phyloP scores from a whole-genome alignment of 2,888 invertebrate genomes.

The Calameuta idolon region DNA sequence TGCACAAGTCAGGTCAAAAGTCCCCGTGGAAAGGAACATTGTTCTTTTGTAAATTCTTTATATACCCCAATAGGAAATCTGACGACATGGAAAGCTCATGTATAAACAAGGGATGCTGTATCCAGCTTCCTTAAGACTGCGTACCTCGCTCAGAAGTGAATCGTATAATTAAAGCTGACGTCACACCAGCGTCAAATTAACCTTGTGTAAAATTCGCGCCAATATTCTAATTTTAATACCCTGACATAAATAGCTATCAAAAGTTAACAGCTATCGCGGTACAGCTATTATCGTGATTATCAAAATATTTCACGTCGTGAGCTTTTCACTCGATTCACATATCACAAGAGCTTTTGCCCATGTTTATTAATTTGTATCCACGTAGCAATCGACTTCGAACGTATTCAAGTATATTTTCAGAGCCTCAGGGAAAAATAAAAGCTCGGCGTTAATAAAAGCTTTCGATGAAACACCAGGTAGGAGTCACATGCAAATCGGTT shows the following conservation, averaged over 20 bases:
- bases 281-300: background rate
- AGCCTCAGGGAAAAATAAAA: slow-evolving; percentile 27
- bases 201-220: background rate
- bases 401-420: slow-evolving; percentile 35
- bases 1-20: too few species aligned
- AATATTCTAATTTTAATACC: background rate
- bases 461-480: slow-evolving; percentile 6
- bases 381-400: background rate
- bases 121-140: background rate
- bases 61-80: background rate
- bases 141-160: background rate
- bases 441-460: slow-evolving; percentile 41
- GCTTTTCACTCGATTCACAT: background rate
- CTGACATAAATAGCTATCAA: too few species aligned
- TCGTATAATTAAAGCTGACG: background rate
- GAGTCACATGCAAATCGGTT: slow-evolving; percentile 46
- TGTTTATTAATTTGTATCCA: background rate
- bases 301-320: background rate
- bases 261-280: too few species aligned
- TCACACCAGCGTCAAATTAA: background rate
- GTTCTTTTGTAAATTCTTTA: background rate
- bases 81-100: background rate
- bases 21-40: too few species aligned
- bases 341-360: background rate
- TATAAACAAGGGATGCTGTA: background rate